Base-by-base conservation (phyloP, 2,888 invertebrate species). In the Napeogenes sylphis region DNA sequence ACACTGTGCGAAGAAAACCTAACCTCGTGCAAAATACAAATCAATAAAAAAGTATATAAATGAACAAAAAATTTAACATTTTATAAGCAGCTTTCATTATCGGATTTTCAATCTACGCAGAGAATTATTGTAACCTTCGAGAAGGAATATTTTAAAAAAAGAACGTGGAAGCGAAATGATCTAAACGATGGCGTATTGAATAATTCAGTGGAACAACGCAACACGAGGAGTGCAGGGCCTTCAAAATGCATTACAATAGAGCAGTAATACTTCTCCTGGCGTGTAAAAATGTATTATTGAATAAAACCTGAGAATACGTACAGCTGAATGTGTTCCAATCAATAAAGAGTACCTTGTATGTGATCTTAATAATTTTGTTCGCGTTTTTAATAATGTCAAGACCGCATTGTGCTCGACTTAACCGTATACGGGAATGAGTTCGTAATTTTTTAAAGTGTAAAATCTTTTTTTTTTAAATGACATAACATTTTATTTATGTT, bases 151-250 rank as follows among this genome's bases (percentile, higher is more conserved):
- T 73, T 72, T 69, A 73, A 65, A 66, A 69, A 71, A 72, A 68
- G 72, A 70, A 70, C 66, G 63, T 70, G 69, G 67, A 69, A 66
- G 63, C 65, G 62, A 67, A 71, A 75, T 73, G 75, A 75, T 76
- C 75, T 74, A 75, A 74, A 72, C 73, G 77, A 72, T 71, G 72
- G 71, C 73, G 72, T 71, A 72, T 75, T 86, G 85, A 84, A 87
- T 87, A 73, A 87, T 87, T 85, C 85, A 85, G 73, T 66, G 72
- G 69, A 72, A 76, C 80, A 76, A 79, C 77, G 77, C 77, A 81
- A 80, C 80, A 79, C 75, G 75, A 73, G 76, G 74, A 78, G 71
- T 76, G 77, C 77, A 78, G 73, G 73, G 79, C 75, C 73, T 78
- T 72, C 73, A 66, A 74, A 75, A 77, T 77, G 71, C 78, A 82